Evolutionary conservation across 2,113 vertebrate genomes (phyloP), one percentile per base, ranked within the genome.

Genomic region (Pseudorectes ferrugineus): DNA sequence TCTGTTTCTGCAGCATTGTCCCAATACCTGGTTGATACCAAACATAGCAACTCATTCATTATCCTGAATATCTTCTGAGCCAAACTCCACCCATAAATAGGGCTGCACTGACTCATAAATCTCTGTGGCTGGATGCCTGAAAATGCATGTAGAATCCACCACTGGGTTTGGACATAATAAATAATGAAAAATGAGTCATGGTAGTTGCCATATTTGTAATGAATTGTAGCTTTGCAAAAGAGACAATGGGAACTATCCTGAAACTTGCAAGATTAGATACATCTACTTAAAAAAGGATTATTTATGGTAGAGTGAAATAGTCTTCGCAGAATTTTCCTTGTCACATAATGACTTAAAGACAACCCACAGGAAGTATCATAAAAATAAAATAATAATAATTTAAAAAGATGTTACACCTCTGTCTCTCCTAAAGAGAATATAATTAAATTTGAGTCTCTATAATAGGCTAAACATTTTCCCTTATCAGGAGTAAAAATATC

Each of bases 71-170:
- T 78, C 90, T 94, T 93, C 31, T 70, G 29, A 93, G 71, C 65
- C 79, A 91, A 94, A 92, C 92, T 93, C 93, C 95, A 93, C 93
- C 88, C 92, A 93, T 90, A 96, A 96, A 96, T n/a, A 96, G 79
- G 83, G 14, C n/a, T 94, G 25, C 54, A 81, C 76, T 65, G 70
- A 55, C 95, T 96, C 95, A 96, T 96, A 97, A 96, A 96, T 96
- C 90, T 96, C 94, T 71, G 74, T 72, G 58, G 48, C 87, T 93
- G 31, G 31, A 65, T 51, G 51, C 46, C 59, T 92, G 33, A 86
- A 95, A 93, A 92, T 38, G 36, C 45, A 54, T 78, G 54, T 76
- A 84, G 77, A 93, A 95, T 92, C 67, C 66, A 88, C 89, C 71
- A 89, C 67, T 77, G 51, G 28, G 21, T 88, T 93, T 85, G 85